Evolutionary conservation across 2,113 vertebrate species (phyloP).

Genomic region (Anthoscopus minutus): DNA sequence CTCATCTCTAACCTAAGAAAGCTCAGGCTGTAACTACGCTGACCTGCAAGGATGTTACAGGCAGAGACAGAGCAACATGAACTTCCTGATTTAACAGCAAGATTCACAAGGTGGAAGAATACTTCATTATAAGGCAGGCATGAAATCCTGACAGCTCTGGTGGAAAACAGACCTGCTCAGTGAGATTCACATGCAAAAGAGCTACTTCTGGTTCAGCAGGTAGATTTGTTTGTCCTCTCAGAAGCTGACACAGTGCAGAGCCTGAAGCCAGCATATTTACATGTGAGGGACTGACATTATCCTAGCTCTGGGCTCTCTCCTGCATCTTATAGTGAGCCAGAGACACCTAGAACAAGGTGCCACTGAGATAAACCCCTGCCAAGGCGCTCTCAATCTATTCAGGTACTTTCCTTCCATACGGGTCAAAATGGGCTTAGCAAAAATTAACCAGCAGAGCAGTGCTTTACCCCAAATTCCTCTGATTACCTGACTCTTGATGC

Average conservation of each 20-base stretch:
- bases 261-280: neutral
- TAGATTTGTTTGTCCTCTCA: neutral
- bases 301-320: neutral
- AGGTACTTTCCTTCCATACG: neutral
- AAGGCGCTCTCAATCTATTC: neutral
- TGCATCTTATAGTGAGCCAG: neutral
- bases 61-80: neutral
- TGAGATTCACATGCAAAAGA: neutral
- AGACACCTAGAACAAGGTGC: neutral
- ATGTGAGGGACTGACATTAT: neutral
- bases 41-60: neutral
- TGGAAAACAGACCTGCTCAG: neutral
- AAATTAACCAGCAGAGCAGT: neutral
- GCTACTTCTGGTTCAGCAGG: neutral
- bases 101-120: neutral
- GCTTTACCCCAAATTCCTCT: neutral
- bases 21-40: neutral
- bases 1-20: neutral
- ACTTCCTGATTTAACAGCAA: neutral
- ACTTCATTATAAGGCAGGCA: neutral
- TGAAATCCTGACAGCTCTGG: neutral
- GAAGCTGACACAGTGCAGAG: neutral
- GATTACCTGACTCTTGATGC: conserved; percentile 96
- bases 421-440: neutral
- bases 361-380: neutral